phyloP scores from a whole-genome alignment of 2,888 invertebrate species.

The Dermolepida albohirtum region DNA sequence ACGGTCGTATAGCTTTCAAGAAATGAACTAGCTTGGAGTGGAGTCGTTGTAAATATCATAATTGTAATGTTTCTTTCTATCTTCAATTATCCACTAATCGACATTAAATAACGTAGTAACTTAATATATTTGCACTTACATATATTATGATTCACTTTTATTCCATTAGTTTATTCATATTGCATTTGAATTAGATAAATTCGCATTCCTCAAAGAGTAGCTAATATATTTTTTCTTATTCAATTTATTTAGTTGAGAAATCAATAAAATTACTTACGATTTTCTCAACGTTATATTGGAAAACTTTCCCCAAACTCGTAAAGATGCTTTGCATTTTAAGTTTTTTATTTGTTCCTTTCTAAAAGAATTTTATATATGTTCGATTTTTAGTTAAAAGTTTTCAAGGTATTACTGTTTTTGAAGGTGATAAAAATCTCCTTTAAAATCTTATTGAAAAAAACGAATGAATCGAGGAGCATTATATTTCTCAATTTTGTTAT shows the following conservation, averaged over 20 bases:
- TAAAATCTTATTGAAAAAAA: too few relatives aligned
- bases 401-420: too few relatives aligned
- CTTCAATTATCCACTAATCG: too few relatives aligned
- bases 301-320: conserved; percentile 26
- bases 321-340: conserved; percentile 30
- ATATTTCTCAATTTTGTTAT: too few relatives aligned
- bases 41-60: too few relatives aligned
- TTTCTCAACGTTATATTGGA: conserved; percentile 27
- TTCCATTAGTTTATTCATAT: background rate
- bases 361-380: conserved; percentile 7
- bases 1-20: too few relatives aligned
- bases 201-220: background rate
- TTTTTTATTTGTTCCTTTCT: conserved; percentile 13
- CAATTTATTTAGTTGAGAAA: conserved; percentile 5
- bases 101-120: too few relatives aligned
- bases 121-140: too few relatives aligned
- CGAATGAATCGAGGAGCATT: too few relatives aligned
- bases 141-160: background rate
- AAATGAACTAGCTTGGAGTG: too few relatives aligned
- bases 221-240: background rate
- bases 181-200: background rate
- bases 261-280: conserved; percentile 28
- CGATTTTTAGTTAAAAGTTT: conserved; percentile 22
- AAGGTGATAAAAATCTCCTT: too few relatives aligned
- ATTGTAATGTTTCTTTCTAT: too few relatives aligned